Evolutionary conservation across 2,888 invertebrate genomes (phyloP).

Genomic region (Liopterus haemorrhoidalis): DNA sequence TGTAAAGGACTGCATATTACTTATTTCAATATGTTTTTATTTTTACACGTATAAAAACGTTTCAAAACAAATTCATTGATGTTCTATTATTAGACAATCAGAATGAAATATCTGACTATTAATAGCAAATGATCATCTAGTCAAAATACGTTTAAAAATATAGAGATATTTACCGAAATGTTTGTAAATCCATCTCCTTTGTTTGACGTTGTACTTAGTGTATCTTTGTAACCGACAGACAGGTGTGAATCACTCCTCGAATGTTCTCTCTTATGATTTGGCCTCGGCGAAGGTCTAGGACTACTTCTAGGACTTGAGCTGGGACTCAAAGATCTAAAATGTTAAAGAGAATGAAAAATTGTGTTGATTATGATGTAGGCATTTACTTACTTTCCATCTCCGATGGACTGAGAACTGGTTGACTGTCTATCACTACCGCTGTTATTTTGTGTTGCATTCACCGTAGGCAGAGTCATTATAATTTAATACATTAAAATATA

Average conservation of each 20-base stretch:
- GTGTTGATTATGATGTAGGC: constrained; percentile 2
- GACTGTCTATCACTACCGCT: constrained; percentile 22
- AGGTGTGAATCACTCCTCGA: constrained; percentile 37
- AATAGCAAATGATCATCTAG: no score
- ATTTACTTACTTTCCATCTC: constrained; percentile 19
- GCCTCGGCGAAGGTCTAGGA: constrained; percentile 50
- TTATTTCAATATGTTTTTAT: no score
- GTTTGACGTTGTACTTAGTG: constrained; percentile 18
- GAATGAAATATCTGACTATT: no score
- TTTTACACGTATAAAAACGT: no score
- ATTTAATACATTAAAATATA: constrained; percentile 17
- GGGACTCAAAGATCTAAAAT: constrained; percentile 40
- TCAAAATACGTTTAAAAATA: no score
- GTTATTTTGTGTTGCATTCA: constrained; percentile 19
- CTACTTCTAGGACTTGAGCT: constrained; percentile 48
- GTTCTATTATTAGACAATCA: no score
- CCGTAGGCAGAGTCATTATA: constrained; percentile 21
- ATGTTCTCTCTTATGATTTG: constrained; percentile 41
- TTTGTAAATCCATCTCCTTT: constrained; percentile 25
- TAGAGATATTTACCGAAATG: no score
- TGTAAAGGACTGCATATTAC: no score
- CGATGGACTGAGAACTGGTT: constrained; percentile 20
- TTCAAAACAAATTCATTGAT: no score
- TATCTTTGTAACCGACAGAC: constrained; percentile 20
- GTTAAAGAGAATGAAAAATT: background rate